Evolutionary conservation across 2,113 vertebrate genomes (phyloP), one percentile per base, ranked within the genome.

Genomic region (Apodemus sylvaticus): DNA sequence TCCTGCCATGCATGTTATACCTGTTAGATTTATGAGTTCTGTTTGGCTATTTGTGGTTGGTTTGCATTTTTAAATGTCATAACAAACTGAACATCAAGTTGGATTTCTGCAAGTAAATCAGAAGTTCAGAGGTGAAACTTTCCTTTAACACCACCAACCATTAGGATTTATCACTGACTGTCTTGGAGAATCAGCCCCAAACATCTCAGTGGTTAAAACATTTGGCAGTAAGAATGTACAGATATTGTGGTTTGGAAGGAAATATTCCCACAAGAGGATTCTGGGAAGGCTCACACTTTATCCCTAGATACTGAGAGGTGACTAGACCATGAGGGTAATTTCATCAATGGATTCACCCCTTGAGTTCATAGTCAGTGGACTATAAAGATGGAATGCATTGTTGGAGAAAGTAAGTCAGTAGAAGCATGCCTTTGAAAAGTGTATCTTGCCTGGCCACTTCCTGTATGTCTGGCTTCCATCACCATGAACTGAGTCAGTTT

Each of bases 81-180:
- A 86, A 70, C 3, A 78, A 94, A 62, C 14, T 60, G 24, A 55
- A 16, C 71, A 68, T 94, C 55, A 81, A 78, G 16, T 64, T 73
- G 48, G 39, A 55, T 89, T 86, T 95, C 89, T 53, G 39, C n/a
- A 88, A 92, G 77, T 95, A 34, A 77, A 89, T 85, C 45, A 79
- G 79, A 81, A 1, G 22, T 71, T 51, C 6, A 31, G 53, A 91
- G 31, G 34, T 66, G 13, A 93, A 89, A 90, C 31, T 64, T 36
- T 55, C 45, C 89, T 71, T 90, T 11, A 88, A 36, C 29, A 78
- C 83, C 36, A 17, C 71, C 60, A 92, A 26, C 39, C 34, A 86
- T 1, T 79, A 34, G 53, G 36, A 94, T 89, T 93, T 45, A 51
- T 53, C 34, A 76, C 4, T 78, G 64, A 26, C 45, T 78, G 26